A percentile compares a stretch with the other conserved stretches of the same genome.
Evolutionary conservation across 2,888 invertebrate species (phyloP).

Genomic region (Chloroclysta siterata): DNA sequence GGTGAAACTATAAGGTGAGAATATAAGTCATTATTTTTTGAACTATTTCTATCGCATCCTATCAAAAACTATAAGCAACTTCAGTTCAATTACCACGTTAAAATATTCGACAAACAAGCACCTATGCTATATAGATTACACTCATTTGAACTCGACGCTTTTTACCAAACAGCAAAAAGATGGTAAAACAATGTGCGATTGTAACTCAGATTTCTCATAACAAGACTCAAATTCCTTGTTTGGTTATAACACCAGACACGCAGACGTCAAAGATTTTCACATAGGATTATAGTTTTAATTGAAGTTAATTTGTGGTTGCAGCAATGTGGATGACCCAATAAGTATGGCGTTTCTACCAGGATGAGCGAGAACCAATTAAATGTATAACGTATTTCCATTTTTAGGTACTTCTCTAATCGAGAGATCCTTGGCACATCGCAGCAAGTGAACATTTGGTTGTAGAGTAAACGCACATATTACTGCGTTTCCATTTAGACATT

Average conservation of each 20-base stretch:
- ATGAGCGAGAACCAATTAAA: slow-evolving; percentile 17
- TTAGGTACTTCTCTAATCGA: background rate
- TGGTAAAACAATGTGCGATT: slow-evolving; percentile 51
- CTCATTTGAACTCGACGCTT: slow-evolving; percentile 8
- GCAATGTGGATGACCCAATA: slow-evolving; percentile 19
- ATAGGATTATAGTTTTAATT: slow-evolving; percentile 37
- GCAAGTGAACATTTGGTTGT: background rate
- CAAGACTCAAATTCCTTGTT: slow-evolving; percentile 50
- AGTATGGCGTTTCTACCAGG: slow-evolving; percentile 15
- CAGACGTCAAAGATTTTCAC: slow-evolving; percentile 33
- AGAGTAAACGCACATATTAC: no score
- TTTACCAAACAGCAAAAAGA: slow-evolving; percentile 36
- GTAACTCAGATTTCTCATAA: slow-evolving; percentile 51
- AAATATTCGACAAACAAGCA: slow-evolving; percentile 4
- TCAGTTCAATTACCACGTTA: slow-evolving; percentile 1
- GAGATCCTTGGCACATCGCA: background rate
- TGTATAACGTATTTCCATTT: background rate
- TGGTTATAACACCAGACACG: slow-evolving; percentile 40
- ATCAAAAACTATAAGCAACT: background rate
- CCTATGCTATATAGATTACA: slow-evolving; percentile 18
- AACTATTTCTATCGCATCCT: no score
- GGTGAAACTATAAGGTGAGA: no score
- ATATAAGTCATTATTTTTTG: no score
- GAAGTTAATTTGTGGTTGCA: slow-evolving; percentile 30
- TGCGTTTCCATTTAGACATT: no score